Base-by-base conservation (phyloP, 2,888 invertebrate species). In the Nesidiocoris tenuis region DNA sequence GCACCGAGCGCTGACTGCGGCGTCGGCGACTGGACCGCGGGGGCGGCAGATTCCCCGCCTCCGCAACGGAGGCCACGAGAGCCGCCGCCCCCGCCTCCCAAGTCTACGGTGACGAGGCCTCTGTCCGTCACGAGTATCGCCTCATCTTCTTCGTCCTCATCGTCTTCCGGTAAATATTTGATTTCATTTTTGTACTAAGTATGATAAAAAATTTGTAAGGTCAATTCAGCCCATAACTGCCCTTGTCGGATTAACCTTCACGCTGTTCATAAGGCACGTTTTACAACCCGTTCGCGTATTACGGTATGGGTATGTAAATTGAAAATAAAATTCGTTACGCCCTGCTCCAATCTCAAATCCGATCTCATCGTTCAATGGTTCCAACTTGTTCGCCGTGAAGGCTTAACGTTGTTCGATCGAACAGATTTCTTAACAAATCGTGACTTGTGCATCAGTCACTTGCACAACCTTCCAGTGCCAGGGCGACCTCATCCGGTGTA, bases 101-200 rank as follows among this genome's bases (percentile, higher is more conserved):
- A 56, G 23, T 18, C 75, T 19, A 55, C 61, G n/a, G 88, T 88
- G 61, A 86, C 88, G 16, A 85, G 91, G 79, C 92, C 92, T 56
- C 84, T 91, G 21, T 91, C 91, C 1, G 88, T 91, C 84, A 91
- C 91, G 82, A 93, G 93, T 77, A 90, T 93, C 81, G 90, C 90
- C 12, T 91, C 91, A 5, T 90, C 82, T 76, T 80, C 83, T 9
- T 83, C 83, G 17, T 83, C 83, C 2, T 83, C 83, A 1, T 83
- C 83, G 1, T 83, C 82, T 61, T 82, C 83, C 22, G 82, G 82
- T 78, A 79, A 61, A 61, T 67, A n/a, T n/a, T 7, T n/a, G n/a
- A n/a, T n/a, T n/a, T n/a, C n/a, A n/a, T n/a, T 16, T 18, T 7
- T 18, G 19, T 18, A 57, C 16, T 9, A 55, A 55, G 55, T 9